A percentile compares a stretch with the other conserved stretches of the same genome.
These are phyloP conservation scores for Halcyon leucocephala DNA, from an alignment of 2,797 vertebrate genomes.

Conservation along the genomic window DNA sequence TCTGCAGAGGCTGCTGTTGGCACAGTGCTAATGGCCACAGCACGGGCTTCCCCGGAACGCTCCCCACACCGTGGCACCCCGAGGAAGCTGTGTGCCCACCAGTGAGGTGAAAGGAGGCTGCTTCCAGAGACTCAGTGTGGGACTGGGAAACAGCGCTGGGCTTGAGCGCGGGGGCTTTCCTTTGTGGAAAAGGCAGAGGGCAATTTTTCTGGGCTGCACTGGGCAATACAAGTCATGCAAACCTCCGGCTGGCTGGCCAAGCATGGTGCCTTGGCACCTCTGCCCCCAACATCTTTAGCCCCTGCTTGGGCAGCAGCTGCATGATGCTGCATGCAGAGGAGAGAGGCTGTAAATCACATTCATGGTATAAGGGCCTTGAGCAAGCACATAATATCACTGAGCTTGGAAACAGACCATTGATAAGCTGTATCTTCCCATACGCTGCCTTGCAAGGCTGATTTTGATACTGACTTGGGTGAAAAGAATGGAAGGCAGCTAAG, in stretches of 20 bases:
- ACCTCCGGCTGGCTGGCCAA: fast-evolving
- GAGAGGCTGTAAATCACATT: fast-evolving
- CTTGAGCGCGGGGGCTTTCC: fast-evolving
- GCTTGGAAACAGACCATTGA: not conserved
- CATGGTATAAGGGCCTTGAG: not conserved
- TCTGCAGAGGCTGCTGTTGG: conserved; percentile 30
- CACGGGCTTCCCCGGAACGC: conserved; percentile 49
- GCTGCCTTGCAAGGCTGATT: not conserved
- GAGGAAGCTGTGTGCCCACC: fast-evolving
- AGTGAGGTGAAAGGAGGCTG: not conserved
- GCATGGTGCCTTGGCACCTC: fast-evolving
- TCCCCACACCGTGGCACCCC: fast-evolving
- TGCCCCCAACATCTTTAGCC: fast-evolving
- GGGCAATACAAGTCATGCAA: not conserved
- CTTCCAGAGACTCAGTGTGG: not conserved
- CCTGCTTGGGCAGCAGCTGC: not conserved
- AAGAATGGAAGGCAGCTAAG: not conserved
- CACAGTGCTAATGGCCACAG: conserved; percentile 60
- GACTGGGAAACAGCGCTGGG: not conserved
- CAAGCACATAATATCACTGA: not conserved
- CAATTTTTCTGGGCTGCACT: not conserved
- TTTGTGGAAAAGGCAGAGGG: not conserved
- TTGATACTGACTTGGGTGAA: not conserved
- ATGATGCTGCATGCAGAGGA: not conserved
- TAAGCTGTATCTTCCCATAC: not conserved